A percentile compares a stretch with the other conserved stretches of the same genome.
phyloP scores from a whole-genome alignment of 2,888 invertebrate genomes.

The Cheilosia grossa region DNA sequence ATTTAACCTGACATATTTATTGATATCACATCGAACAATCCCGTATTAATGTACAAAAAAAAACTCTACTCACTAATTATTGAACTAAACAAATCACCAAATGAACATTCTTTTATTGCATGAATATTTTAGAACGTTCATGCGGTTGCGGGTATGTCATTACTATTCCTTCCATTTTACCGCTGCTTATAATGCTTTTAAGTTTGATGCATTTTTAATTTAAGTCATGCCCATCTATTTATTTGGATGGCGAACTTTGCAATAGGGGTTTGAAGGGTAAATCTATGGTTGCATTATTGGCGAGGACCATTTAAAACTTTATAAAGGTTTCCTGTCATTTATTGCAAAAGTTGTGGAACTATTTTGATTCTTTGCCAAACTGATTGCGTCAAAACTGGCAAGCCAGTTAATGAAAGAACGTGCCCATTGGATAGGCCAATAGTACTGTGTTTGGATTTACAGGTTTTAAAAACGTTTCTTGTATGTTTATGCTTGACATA shows the following conservation, averaged over 20 bases:
- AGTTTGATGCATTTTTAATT: slow-evolving; percentile 53
- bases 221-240: slow-evolving; percentile 1
- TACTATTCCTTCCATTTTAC: slow-evolving; percentile 20
- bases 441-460: not conserved
- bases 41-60: too few relatives aligned
- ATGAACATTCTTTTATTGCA: slow-evolving; percentile 22
- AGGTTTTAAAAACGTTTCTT: not conserved
- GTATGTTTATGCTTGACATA: too few relatives aligned
- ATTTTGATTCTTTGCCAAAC: slow-evolving; percentile 60
- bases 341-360: slow-evolving; percentile 44
- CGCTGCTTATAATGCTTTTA: slow-evolving; percentile 41
- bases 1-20: too few relatives aligned
- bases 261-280: not conserved
- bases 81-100: too few relatives aligned
- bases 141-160: not conserved
- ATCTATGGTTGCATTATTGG: slow-evolving; percentile 28
- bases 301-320: slow-evolving; percentile 38
- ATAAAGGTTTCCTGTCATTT: slow-evolving; percentile 31
- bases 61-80: too few relatives aligned
- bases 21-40: too few relatives aligned
- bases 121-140: slow-evolving; percentile 27
- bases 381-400: slow-evolving; percentile 31
- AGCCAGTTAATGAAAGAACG: slow-evolving; percentile 46
- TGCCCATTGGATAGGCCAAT: slow-evolving; percentile 19
- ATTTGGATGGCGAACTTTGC: slow-evolving; percentile 11